These are phyloP conservation scores for Brenthis daphne DNA, from an alignment of 2,888 invertebrate genomes.

Conservation along the genomic window DNA sequence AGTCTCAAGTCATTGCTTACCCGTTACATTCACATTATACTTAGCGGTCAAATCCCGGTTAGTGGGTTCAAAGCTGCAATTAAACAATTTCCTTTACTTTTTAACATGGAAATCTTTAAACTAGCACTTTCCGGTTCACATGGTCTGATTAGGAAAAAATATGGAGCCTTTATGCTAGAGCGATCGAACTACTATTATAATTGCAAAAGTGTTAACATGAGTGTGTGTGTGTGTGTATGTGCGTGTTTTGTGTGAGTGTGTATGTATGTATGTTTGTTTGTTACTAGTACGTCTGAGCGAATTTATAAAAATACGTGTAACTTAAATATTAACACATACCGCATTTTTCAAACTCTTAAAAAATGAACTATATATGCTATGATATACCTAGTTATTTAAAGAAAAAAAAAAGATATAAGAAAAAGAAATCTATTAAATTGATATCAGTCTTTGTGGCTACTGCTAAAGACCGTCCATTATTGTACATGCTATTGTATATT, in stretches of 20 bases:
- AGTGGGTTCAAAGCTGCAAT: slow-evolving; percentile 54
- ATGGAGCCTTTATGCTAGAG: neutral
- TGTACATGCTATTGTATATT: no score
- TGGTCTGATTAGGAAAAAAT: slow-evolving; percentile 5
- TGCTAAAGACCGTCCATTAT: no score
- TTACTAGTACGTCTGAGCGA: no score
- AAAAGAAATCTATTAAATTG: no score
- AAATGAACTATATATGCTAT: no score
- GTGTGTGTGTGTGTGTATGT: neutral
- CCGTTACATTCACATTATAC: slow-evolving; percentile 46
- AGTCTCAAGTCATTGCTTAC: slow-evolving; percentile 44
- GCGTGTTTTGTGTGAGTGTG: neutral
- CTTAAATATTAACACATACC: no score
- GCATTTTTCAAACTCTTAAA: no score
- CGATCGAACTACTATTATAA: neutral
- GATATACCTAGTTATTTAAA: no score
- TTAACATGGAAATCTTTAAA: slow-evolving; percentile 38
- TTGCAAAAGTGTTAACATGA: neutral
- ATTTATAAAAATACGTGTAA: no score
- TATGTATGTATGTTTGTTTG: neutral
- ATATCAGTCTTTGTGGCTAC: no score
- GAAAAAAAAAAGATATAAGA: no score
- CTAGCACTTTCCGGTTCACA: slow-evolving; percentile 21
- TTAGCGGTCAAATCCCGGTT: slow-evolving; percentile 55
- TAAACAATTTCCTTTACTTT: slow-evolving; percentile 49